Percentiles rank a stretch among this genome's conserved stretches.
Evolutionary conservation across 1,140 invertebrate genomes (phyloP).

Genomic region (Drosophila guanche): DNA sequence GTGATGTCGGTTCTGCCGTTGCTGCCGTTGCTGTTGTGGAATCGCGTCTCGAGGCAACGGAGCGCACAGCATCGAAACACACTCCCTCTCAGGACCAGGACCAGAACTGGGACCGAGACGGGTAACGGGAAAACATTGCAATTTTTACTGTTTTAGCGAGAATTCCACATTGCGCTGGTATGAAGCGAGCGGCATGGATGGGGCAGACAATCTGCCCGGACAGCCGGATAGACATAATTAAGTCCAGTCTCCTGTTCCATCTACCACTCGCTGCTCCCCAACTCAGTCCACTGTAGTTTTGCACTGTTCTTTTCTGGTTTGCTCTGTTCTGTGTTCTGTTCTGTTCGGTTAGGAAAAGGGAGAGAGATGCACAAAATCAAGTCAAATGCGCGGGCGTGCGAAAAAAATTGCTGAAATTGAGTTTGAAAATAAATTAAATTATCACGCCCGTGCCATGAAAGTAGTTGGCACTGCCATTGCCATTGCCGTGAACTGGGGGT

Average conservation of each 20-base stretch:
- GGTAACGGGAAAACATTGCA: conserved; percentile 49
- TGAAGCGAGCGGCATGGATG: conserved; percentile 12
- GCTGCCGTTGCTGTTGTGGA: conserved; percentile 1
- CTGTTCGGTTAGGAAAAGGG: conserved; percentile 10
- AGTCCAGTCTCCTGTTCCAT: conserved; percentile 42
- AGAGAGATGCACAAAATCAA: conserved; percentile 54
- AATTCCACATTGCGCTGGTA: conserved; percentile 50
- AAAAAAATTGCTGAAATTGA: conserved; percentile 65
- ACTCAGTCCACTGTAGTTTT: conserved; percentile 10
- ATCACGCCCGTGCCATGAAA: conserved; percentile 60
- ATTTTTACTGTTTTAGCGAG: conserved; percentile 66
- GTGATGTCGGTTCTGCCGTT: too few species aligned
- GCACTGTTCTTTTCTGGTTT: conserved; percentile 19
- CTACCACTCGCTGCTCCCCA: conserved; percentile 10
- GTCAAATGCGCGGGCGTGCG: conserved; percentile 38
- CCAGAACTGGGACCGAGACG: too few species aligned
- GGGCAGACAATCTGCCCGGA: conserved; percentile 30
- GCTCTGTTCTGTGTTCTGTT: conserved; percentile 33
- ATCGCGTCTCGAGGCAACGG: conserved; percentile 8
- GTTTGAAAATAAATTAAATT: conserved; percentile 78
- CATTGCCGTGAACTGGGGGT: conserved; percentile 14
- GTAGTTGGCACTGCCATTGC: conserved; percentile 44
- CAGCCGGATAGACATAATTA: conserved; percentile 59
- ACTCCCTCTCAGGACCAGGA: background rate
- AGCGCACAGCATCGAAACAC: conserved; percentile 12